These are phyloP conservation scores for Drosophila saltans DNA, from an alignment of 1,140 invertebrate species.

Conservation along the genomic window DNA sequence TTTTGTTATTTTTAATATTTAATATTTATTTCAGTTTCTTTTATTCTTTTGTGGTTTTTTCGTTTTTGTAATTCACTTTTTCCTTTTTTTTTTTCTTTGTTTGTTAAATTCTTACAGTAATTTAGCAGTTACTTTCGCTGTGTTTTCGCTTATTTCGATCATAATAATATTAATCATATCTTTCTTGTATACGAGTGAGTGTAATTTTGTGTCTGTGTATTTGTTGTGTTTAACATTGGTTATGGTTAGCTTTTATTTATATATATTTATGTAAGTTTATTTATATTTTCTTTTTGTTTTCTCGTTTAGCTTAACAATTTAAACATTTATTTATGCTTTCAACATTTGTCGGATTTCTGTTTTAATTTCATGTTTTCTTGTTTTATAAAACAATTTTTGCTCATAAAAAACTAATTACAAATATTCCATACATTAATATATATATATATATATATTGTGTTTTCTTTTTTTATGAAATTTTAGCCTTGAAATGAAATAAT, in stretches of 20 bases:
- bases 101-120: constrained; percentile 42
- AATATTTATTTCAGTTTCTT: constrained; percentile 53
- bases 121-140: constrained; percentile 27
- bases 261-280: constrained; percentile 29
- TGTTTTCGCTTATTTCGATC: constrained; percentile 23
- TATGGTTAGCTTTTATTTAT: constrained; percentile 51
- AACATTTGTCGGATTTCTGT: constrained; percentile 56
- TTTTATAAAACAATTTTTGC: constrained; percentile 70
- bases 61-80: neutral
- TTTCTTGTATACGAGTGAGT: constrained; percentile 36
- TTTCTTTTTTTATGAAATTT: constrained; percentile 22
- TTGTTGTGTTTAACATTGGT: constrained; percentile 60
- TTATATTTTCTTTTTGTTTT: constrained; percentile 35
- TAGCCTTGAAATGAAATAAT: constrained; percentile 56
- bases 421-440: constrained; percentile 45
- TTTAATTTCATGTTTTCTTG: constrained; percentile 37
- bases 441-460: constrained; percentile 29
- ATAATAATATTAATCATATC: constrained; percentile 28
- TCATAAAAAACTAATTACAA: constrained; percentile 81
- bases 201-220: constrained; percentile 34
- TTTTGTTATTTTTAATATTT: constrained; percentile 31
- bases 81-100: constrained; percentile 13
- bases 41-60: constrained; percentile 13
- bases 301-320: constrained; percentile 66
- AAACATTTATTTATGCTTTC: constrained; percentile 47